Evolutionary conservation across 2,888 invertebrate species (phyloP), one percentile per base, ranked within the genome.

Genomic region (Drosophila planitibia): DNA sequence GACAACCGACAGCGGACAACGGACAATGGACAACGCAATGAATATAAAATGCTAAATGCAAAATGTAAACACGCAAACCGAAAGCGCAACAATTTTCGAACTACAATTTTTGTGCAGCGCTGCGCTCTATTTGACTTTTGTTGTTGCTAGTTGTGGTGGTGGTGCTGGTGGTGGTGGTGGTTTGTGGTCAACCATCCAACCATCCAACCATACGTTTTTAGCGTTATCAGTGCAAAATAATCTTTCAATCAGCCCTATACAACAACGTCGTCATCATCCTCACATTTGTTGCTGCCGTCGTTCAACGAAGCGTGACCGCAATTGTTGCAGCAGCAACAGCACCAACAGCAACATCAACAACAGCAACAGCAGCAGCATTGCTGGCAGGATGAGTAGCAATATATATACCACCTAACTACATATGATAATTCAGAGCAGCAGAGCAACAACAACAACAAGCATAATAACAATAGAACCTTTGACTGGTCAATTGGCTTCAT

Each of bases 191-290:
- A 73, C 79, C 82, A 80, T 86, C 86, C 85, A 85, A 88, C 83
- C 85, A 88, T 88, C 87, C 85, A 85, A 88, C 83, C 85, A 88
- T 88, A 83, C 89, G 69, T 88, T 91, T 91, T 91, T 89, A 85
- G 81, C 84, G 89, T 91, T 92, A 92, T 92, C 92, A 92, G 92
- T 92, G 92, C 92, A 89, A 89, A 91, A 91, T 89, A 92, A 92
- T 92, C 92, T 92, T 90, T 88, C 87, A 88, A 88, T 88, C 85
- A 88, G 89, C 85, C 89, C 85, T 85, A 83, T 77, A 70, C 64
- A 66, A 61, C 55, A 60, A 71, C 76, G 37, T 66, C 79, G 30
- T 69, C 81, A 59, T 72, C 65, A 67, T 71, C 66, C 65, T 62
- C 79, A 52, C 59, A 70, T 58, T 66, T 61, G 60, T 68, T 81